Base-by-base conservation (phyloP, 2,797 vertebrate species). In the Pseudomugil gertrudae region DNA sequence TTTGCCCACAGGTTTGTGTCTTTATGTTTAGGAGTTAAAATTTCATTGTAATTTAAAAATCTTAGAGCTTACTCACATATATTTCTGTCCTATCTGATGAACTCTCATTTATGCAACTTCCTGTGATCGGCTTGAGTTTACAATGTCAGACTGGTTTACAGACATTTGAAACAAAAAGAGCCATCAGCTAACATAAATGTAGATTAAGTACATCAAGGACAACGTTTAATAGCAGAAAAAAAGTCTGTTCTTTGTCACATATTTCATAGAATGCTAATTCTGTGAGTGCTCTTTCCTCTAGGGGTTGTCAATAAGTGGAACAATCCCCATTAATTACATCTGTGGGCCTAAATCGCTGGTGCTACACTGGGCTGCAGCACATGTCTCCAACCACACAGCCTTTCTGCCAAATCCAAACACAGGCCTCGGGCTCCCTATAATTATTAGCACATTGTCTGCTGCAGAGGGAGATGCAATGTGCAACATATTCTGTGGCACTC, bases 401-500 rank as follows among this genome's bases (percentile, higher is more conserved):
- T 74, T 69, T 63, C 70, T 68, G 47, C 70, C 86, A 86, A 81
- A 84, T 69, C 77, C 84, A 85, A 84, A 79, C 72, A 74, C 81
- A 72, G 72, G 74, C 83, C 88, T 51, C 56, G 1, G 82, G 87
- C 84, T 80, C 58, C 55, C 76, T 84, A 30, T 92, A 92, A 92
- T 90, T 89, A 92, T 92, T 89, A 88, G 77, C 90, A 90, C 83
- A 87, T 88, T 87, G 85, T 89, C 72, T 51, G 27, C 59, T 65
- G 68, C 38, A 27, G 65, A 81, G 76, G 82, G 68, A 84, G 84
- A 82, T 29, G 61, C 80, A 81, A 40, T 7, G 74, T 81, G 84
- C 60, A 76, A 85, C 84, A 79, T 69, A 89, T 70, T 79, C 70
- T 66, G 74, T 78, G 66, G 56, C 63, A 45, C 75, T 77, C 74